Evolutionary conservation across 2,888 invertebrate genomes (phyloP), one percentile per base, ranked within the genome.

Genomic region (Oscheius sp.): DNA sequence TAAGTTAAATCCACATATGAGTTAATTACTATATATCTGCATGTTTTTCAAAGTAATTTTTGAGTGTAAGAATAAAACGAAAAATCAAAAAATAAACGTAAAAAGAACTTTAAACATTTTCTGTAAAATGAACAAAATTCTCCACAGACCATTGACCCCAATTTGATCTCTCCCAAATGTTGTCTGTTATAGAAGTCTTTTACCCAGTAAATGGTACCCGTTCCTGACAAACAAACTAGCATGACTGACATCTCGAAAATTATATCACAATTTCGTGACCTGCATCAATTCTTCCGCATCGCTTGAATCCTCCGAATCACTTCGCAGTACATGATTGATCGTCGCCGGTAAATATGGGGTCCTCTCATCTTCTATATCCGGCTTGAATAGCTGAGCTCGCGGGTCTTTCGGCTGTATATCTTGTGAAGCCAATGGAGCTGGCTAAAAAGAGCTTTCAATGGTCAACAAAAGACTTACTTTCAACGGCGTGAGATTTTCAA

Each of bases 221-320:
- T 24, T 47, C 24, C 24, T 14, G 47, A n/a, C 9, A 20, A 47
- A 47, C 47, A 22, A 36, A n/a, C n/a, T n/a, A n/a, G n/a, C n/a
- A n/a, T n/a, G n/a, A n/a, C n/a, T n/a, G n/a, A 36, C 26, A n/a
- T 22, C 49, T 20, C 50, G 6, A 38, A 47, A 22, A 8, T 4
- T 8, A 20, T 45, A 45, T 67, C 59, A 67, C 67, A 59, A 73
- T 68, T 77, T 68, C 57, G 79, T 79, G 73, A 79, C 75, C 22
- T 70, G 65, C 38, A 74, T 67, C 17, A 79, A 69, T 49, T 74
- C 75, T 24, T 79, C 79, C 22, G 73, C 77, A n/a, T 72, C 72
- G 51, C 74, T 74, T 2, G 79, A 79, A 54, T 75, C 79, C 68
- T 79, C 79, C 4, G 76, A 76, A 67, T 79, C 79, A 26, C 75